Base-by-base conservation (phyloP, 2,797 vertebrate species). In the Thripadectes ignobilis region DNA sequence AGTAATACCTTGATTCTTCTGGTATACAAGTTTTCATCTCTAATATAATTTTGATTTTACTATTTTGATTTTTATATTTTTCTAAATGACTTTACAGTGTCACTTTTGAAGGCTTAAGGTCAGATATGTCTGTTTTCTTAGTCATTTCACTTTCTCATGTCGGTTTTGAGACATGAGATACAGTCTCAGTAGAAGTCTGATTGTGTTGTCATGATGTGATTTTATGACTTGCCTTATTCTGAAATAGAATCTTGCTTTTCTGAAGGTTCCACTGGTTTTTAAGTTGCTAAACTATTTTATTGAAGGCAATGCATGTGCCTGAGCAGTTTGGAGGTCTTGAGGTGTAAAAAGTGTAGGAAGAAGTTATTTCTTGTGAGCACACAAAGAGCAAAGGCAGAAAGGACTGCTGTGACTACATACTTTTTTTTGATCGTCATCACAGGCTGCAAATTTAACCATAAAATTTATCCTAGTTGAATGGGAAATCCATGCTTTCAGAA, bases 151-250 rank as follows among this genome's bases (percentile, higher is more conserved):
- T 85, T 92, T 61, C 17, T 74, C 3, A 0, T 48, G 29, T 83
- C 45, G 16, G 3, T 85, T 80, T 77, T 36, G 41, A 14, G 5
- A 27, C 29, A 7, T 9, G 3, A 67, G 65, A n/a, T 45, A 5
- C 0, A 32, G 15, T 29, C 11, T 68, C 8, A 57, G 13, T 49
- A 4, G 0, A 39, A 16, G 10, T 75, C 14, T 62, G 26, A 6
- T 61, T 23, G 24, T 45, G 12, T 23, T 59, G 15, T 23, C 18
- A 38, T 66, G 23, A 10, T 30, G 34, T 23, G 8, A 63, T 63
- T 74, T 80, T 16, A 16, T 41, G 6, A 51, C 7, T 19, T 73
- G 89, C 21, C 6, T 3, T 76, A 13, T 55, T 79, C 85, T 66
- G 46, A 73, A 85, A 23, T 14, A 32, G n/a, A 73, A 8, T n/a